Percentiles rank a stretch among this genome's conserved stretches.
These are phyloP conservation scores for Villa cingulata DNA, from an alignment of 2,888 invertebrate genomes.

Conservation along the genomic window DNA sequence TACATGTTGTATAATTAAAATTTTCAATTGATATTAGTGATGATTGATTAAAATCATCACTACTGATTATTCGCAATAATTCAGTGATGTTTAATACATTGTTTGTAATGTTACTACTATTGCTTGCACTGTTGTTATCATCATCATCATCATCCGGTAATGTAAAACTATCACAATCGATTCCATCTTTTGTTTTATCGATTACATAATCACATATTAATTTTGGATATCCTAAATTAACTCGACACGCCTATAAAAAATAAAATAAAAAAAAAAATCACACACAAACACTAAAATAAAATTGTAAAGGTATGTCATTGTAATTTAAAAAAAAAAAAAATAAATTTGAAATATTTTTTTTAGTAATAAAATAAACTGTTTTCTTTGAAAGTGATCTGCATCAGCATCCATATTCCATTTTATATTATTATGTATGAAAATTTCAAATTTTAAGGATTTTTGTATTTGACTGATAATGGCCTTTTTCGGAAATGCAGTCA, in stretches of 20 bases:
- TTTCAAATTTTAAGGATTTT: too few species aligned
- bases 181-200: conserved; percentile 27
- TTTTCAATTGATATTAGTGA: conserved; percentile 11
- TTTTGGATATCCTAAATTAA: conserved; percentile 29
- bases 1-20: conserved; percentile 32
- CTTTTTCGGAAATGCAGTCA: too few species aligned
- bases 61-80: neutral
- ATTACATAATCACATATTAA: conserved; percentile 28
- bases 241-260: conserved; percentile 25
- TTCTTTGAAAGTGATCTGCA: too few species aligned
- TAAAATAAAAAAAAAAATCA: neutral
- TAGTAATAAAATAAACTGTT: too few species aligned
- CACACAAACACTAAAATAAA: too few species aligned
- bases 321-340: too few species aligned
- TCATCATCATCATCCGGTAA: neutral
- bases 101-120: neutral
- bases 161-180: conserved; percentile 25
- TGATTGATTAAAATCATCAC: neutral
- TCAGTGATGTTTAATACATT: neutral
- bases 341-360: too few species aligned
- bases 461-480: too few species aligned
- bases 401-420: too few species aligned
- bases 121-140: neutral
- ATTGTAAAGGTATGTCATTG: too few species aligned
- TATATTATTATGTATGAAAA: too few species aligned